A percentile compares a stretch with the other conserved stretches of the same genome.
Conservation (phyloP, 1,140 invertebrate genomes). For the Cotesia chilonis region DNA sequence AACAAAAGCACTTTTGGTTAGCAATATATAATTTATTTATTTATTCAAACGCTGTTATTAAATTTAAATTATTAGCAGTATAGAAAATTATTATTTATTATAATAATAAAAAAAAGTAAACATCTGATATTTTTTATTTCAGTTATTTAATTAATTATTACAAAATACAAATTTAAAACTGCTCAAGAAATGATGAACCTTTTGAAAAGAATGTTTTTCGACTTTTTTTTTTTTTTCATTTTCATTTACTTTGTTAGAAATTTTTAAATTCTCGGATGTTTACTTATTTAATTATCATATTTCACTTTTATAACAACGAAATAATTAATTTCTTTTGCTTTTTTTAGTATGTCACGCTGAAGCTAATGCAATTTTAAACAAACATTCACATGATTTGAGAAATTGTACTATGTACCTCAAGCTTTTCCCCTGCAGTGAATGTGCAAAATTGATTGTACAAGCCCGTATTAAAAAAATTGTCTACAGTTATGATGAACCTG, state of each 20-base stretch:
- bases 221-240: no score
- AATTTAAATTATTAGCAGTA: no score
- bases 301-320: neutral
- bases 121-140: no score
- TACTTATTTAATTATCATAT: neutral
- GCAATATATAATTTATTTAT: conserved; percentile 27
- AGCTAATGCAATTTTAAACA: conserved; percentile 95
- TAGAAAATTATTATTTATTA: neutral
- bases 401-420: conserved; percentile 87
- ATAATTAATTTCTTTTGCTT: conserved; percentile 16
- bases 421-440: conserved; percentile 95
- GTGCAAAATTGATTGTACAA: conserved; percentile 97
- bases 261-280: conserved; percentile 6
- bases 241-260: neutral
- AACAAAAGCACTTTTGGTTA: conserved; percentile 88
- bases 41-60: no score
- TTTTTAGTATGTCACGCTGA: conserved; percentile 95
- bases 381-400: conserved; percentile 79
- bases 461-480: conserved; percentile 85
- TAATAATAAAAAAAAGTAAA: conserved; percentile 9
- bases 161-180: no score
- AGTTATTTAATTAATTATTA: no score
- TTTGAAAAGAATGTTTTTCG: no score
- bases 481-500: conserved; percentile 82
- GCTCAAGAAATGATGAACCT: no score